phyloP scores from a whole-genome alignment of 2,888 invertebrate genomes.

The Epistrophella euchroma region DNA sequence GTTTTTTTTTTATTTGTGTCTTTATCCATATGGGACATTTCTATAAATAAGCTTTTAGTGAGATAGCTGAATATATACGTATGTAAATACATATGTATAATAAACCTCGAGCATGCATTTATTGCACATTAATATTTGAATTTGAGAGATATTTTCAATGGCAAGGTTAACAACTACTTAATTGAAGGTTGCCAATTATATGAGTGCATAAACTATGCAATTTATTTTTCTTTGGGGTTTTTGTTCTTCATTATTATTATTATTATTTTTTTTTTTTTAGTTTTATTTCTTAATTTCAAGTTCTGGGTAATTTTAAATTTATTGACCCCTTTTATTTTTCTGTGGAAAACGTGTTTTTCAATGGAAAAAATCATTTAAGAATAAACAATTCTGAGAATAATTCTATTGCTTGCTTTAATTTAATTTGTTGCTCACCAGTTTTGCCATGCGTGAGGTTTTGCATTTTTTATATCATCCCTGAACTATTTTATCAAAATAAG shows the following conservation, averaged over 20 bases:
- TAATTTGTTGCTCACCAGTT: too few relatives aligned
- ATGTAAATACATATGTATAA: background rate
- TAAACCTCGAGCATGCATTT: background rate
- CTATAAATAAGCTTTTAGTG: background rate
- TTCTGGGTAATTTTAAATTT: slow-evolving; percentile 15
- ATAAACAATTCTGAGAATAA: too few relatives aligned
- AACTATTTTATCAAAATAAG: too few relatives aligned
- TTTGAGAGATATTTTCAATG: slow-evolving; percentile 50
- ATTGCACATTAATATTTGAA: slow-evolving; percentile 28
- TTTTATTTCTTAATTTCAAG: slow-evolving; percentile 32
- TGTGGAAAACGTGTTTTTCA: background rate
- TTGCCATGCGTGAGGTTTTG: too few relatives aligned
- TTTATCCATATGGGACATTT: background rate
- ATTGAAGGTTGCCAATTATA: slow-evolving; percentile 47
- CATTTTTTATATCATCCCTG: too few relatives aligned
- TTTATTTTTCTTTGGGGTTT: slow-evolving; percentile 18
- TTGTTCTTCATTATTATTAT: background rate
- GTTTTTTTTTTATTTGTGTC: background rate
- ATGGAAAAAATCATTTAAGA: background rate
- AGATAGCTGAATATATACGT: background rate
- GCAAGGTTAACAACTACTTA: slow-evolving; percentile 14
- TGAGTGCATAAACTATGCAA: slow-evolving; percentile 7
- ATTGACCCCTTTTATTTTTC: slow-evolving; percentile 1
- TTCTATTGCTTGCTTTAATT: too few relatives aligned
- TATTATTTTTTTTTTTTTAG: background rate